Evolutionary conservation across 2,888 invertebrate genomes (phyloP).

Genomic region (Dusona sp.): DNA sequence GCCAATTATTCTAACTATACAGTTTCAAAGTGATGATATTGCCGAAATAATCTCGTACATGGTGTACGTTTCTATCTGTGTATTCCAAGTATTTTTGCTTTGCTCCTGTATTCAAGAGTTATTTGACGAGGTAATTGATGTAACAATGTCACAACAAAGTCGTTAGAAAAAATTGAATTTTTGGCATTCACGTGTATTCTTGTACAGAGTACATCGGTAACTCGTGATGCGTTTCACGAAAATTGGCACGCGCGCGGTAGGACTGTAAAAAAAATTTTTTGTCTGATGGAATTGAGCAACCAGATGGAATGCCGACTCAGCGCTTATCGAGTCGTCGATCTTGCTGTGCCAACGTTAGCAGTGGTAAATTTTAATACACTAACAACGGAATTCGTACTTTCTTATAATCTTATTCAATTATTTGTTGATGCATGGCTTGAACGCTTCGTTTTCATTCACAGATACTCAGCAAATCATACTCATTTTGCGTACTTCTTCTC

Average conservation of each 20-base stretch:
- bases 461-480: slow-evolving; percentile 40
- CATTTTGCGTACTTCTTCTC: slow-evolving; percentile 14
- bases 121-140: slow-evolving; percentile 72
- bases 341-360: slow-evolving; percentile 73
- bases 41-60: slow-evolving; percentile 59
- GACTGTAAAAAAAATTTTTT: slow-evolving; percentile 58
- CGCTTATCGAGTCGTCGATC: slow-evolving; percentile 67
- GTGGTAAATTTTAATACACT: slow-evolving; percentile 67
- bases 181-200: slow-evolving; percentile 5
- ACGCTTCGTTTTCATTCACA: not conserved
- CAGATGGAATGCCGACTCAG: slow-evolving; percentile 70
- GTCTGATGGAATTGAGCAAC: slow-evolving; percentile 64
- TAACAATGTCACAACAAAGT: not conserved
- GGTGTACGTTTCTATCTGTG: slow-evolving; percentile 60
- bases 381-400: not conserved
- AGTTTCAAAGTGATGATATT: slow-evolving; percentile 42
- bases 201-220: slow-evolving; percentile 71
- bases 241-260: slow-evolving; percentile 68
- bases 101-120: slow-evolving; percentile 73
- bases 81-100: slow-evolving; percentile 73
- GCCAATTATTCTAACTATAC: not conserved
- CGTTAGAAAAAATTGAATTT: not conserved
- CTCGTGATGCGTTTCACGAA: slow-evolving; percentile 70
- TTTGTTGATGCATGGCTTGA: not conserved
- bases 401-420: not conserved